A percentile compares a stretch with the other conserved stretches of the same genome.
Conservation (phyloP, 2,113 vertebrate genomes). For the Circaetus cinerascens region DNA sequence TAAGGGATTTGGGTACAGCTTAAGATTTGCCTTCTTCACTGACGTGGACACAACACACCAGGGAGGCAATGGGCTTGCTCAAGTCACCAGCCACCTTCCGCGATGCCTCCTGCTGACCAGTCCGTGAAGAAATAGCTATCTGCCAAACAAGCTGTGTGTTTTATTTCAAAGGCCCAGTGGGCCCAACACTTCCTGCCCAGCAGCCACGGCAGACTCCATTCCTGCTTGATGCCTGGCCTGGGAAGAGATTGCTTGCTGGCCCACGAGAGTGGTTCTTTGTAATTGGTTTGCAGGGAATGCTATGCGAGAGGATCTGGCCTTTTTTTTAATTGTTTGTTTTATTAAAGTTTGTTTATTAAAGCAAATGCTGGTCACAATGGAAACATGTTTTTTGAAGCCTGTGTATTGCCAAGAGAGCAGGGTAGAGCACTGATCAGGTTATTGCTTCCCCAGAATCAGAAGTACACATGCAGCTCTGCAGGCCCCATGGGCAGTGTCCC, state of each 20-base stretch:
- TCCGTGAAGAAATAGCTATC: background rate
- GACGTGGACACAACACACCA: accelerated
- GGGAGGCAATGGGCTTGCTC: background rate
- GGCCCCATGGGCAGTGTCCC: accelerated
- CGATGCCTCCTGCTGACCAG: background rate
- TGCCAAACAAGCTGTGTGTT: constrained; percentile 21
- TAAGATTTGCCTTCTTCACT: background rate
- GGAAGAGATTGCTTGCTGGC: background rate
- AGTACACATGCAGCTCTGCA: background rate
- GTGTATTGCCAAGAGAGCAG: background rate
- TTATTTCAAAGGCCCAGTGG: background rate
- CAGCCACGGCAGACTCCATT: background rate
- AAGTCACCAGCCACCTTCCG: background rate
- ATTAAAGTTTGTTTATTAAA: constrained; percentile 40
- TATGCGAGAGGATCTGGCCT: background rate
- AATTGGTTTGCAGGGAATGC: background rate
- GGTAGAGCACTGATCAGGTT: background rate
- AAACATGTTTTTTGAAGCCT: background rate
- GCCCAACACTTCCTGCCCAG: constrained; percentile 29
- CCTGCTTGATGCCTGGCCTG: background rate
- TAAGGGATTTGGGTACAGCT: background rate
- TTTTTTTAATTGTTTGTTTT: constrained; percentile 13
- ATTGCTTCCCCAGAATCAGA: background rate
- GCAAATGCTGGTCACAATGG: background rate
- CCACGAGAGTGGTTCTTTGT: background rate